Conservation (phyloP, 2,113 vertebrate genomes). For the Pterocles burchelli region DNA sequence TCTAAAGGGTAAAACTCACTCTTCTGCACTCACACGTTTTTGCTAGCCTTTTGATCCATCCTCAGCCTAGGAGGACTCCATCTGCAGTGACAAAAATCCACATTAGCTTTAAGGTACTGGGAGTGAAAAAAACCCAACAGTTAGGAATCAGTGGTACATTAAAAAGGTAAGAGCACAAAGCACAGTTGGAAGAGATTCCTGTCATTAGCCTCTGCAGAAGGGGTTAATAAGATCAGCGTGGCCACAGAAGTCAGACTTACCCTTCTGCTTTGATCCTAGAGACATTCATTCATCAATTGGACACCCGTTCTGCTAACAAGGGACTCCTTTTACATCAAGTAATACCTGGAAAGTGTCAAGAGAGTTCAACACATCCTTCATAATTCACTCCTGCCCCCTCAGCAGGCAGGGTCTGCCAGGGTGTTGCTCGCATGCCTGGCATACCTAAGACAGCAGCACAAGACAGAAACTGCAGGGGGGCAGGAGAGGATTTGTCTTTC, state of each 20-base stretch:
- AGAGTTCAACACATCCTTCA: not conserved
- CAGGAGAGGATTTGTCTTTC: too few relatives aligned
- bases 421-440: too few relatives aligned
- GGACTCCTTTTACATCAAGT: not conserved
- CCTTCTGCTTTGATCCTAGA: not conserved
- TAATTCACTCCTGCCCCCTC: not conserved
- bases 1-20: not conserved
- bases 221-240: rapidly evolving
- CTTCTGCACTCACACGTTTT: not conserved
- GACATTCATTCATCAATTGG: rapidly evolving
- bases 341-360: not conserved
- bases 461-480: not conserved
- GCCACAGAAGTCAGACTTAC: not conserved
- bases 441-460: not conserved
- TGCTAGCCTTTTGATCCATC: not conserved
- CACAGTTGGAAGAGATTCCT: not conserved
- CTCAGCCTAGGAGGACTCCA: not conserved
- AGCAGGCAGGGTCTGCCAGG: not conserved
- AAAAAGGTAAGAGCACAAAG: not conserved
- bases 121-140: not conserved
- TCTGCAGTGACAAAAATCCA: not conserved
- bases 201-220: not conserved
- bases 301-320: not conserved
- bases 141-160: not conserved
- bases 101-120: not conserved